Conservation (phyloP, 2,113 vertebrate species). For the zebrafish (Danio rerio) region DNA sequence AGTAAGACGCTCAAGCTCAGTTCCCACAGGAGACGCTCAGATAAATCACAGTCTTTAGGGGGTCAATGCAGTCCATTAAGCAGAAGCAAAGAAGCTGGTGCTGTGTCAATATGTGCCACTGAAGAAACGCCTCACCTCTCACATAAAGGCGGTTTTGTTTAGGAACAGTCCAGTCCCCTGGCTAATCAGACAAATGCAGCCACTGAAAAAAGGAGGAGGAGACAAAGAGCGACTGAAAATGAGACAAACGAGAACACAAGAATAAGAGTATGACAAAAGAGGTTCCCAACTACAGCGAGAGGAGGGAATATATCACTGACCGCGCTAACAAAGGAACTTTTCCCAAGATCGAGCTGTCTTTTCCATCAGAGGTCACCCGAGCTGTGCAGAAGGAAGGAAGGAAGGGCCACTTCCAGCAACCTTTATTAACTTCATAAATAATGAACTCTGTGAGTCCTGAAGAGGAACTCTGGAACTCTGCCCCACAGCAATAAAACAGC, state of each 20-base stretch:
- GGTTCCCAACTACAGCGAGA: background rate
- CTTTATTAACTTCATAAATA: constrained; percentile 62
- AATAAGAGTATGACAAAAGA: constrained; percentile 29
- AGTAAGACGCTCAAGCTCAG: background rate
- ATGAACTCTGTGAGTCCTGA: constrained; percentile 37
- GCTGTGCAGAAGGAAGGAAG: constrained; percentile 30
- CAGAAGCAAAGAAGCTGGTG: constrained; percentile 25
- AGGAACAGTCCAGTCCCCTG: background rate
- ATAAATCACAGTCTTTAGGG: constrained; percentile 26
- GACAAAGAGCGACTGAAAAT: constrained; percentile 16
- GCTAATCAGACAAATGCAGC: constrained; percentile 21
- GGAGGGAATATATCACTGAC: constrained; percentile 37
- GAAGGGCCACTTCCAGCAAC: constrained; percentile 41
- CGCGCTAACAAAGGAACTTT: constrained; percentile 23
- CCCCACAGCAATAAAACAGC: constrained; percentile 56
- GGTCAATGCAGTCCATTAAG: constrained; percentile 37
- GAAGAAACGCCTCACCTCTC: constrained; percentile 10
- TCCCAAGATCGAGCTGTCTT: background rate
- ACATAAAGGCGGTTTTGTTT: constrained; percentile 38
- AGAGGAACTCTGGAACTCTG: constrained; percentile 40
- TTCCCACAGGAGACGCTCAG: constrained; percentile 17
- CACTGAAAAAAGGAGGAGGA: background rate
- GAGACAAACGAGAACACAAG: constrained; percentile 11
- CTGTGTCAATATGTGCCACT: constrained; percentile 28
- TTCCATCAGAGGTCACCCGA: constrained; percentile 34